Conservation (phyloP, 2,113 vertebrate species). For the Prionailurus viverrinus region DNA sequence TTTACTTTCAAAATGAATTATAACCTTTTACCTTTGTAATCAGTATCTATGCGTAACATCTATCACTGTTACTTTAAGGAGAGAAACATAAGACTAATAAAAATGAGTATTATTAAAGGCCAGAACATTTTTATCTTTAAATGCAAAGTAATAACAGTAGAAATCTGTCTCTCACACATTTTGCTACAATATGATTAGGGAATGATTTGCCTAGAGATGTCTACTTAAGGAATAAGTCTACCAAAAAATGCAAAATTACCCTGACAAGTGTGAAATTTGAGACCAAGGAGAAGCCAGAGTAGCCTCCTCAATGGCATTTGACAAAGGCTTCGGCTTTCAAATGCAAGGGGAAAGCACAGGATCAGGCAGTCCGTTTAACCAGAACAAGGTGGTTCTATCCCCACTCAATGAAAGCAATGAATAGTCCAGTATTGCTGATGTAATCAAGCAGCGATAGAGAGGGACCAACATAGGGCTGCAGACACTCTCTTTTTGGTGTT, state of each 20-base stretch:
- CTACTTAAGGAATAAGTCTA: slow-evolving; percentile 47
- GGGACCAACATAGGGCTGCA: background rate
- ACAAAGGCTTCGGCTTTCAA: slow-evolving; percentile 17
- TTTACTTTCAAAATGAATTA: slow-evolving; percentile 60
- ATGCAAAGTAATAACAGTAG: background rate
- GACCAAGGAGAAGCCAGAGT: background rate
- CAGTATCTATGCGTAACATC: slow-evolving; percentile 18
- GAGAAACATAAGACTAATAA: background rate
- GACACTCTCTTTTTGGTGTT: background rate
- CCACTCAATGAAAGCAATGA: background rate
- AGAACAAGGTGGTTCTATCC: background rate
- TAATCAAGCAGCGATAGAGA: background rate
- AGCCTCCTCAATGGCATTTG: background rate
- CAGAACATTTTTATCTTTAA: slow-evolving; percentile 45
- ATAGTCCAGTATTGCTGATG: background rate
- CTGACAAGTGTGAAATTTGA: slow-evolving; percentile 42
- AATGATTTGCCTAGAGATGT: slow-evolving; percentile 49
- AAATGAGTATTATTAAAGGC: slow-evolving; percentile 42
- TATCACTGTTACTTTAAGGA: slow-evolving; percentile 48
- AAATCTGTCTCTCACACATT: background rate
- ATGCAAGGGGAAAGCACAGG: background rate
- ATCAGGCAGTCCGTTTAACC: background rate
- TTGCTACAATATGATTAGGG: slow-evolving; percentile 51
- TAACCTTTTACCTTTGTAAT: slow-evolving; percentile 13
- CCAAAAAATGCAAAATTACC: slow-evolving; percentile 63